Conservation (phyloP, 2,113 vertebrate species). For the Pituophis catenifer region DNA sequence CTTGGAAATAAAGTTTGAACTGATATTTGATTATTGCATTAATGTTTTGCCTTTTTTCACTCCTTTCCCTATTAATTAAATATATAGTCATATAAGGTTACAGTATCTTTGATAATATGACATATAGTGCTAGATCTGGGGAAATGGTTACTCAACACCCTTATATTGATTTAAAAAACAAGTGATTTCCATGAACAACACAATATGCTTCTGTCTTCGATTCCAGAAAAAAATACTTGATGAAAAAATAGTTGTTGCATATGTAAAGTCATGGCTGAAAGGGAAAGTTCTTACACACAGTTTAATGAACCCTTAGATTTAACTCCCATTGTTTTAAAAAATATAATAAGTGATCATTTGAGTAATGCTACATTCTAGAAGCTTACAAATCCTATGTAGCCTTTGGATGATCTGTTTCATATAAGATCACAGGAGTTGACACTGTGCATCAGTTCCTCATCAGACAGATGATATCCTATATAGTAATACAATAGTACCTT, state of each 20-base stretch:
- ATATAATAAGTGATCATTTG: not conserved
- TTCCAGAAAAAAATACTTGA: not conserved
- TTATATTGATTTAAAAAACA: not conserved
- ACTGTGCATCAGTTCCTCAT: not conserved
- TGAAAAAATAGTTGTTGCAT: not conserved
- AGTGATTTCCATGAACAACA: not conserved
- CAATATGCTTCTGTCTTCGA: not conserved
- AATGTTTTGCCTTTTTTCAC: not conserved
- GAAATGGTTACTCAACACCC: not conserved
- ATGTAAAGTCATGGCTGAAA: not conserved
- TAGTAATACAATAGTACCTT: not conserved
- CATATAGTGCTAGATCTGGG: not conserved
- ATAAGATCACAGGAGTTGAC: not conserved
- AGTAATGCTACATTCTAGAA: not conserved
- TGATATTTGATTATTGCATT: not conserved
- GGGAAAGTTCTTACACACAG: not conserved
- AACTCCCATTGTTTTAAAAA: not conserved
- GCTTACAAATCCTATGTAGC: not conserved
- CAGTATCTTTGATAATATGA: not conserved
- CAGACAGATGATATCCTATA: not conserved
- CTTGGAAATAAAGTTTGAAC: constrained; percentile 51
- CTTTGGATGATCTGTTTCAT: not conserved
- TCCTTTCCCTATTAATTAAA: not conserved
- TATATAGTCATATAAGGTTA: not conserved
- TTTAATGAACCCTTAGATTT: not conserved